phyloP scores from a whole-genome alignment of 2,797 vertebrate genomes.

The Stomatorhinus walkeri region DNA sequence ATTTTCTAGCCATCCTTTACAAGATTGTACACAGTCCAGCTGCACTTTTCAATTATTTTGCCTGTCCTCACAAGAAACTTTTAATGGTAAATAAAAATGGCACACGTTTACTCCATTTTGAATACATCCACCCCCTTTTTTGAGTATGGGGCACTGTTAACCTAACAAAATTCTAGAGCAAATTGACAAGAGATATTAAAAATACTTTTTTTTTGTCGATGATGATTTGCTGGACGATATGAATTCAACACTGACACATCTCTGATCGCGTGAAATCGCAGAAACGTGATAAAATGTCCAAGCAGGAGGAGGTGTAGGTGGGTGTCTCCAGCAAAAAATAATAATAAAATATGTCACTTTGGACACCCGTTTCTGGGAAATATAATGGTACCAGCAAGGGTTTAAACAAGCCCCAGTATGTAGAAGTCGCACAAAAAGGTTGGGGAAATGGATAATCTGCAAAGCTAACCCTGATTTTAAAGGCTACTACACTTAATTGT shows the following conservation, averaged over 20 bases:
- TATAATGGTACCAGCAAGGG: slow-evolving; percentile 61
- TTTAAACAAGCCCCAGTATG: slow-evolving; percentile 71
- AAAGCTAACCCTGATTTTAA: slow-evolving; percentile 83
- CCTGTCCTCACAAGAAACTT: slow-evolving; percentile 92
- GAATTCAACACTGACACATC: slow-evolving; percentile 60
- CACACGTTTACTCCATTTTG: slow-evolving; percentile 42
- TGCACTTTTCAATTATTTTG: slow-evolving; percentile 99
- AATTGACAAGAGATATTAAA: slow-evolving; percentile 60
- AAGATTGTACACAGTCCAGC: slow-evolving; percentile 95
- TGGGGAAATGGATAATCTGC: slow-evolving; percentile 77
- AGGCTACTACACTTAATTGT: slow-evolving; percentile 78
- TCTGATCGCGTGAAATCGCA: slow-evolving; percentile 63
- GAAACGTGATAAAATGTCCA: slow-evolving; percentile 57
- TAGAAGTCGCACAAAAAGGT: slow-evolving; percentile 78
- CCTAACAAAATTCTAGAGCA: slow-evolving; percentile 62
- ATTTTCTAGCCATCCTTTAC: slow-evolving; percentile 99
- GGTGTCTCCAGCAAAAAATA: slow-evolving; percentile 48
- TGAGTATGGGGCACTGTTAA: slow-evolving; percentile 59
- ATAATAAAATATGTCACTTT: slow-evolving; percentile 55
- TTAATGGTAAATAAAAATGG: slow-evolving; percentile 65
- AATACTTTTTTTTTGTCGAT: slow-evolving; percentile 54
- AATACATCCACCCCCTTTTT: slow-evolving; percentile 66
- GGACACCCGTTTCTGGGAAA: slow-evolving; percentile 63
- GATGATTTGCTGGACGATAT: slow-evolving; percentile 57
- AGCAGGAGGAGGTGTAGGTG: slow-evolving; percentile 42